These are phyloP conservation scores for Chaetorhynchus papuensis DNA, from an alignment of 2,113 vertebrate species.

Conservation along the genomic window DNA sequence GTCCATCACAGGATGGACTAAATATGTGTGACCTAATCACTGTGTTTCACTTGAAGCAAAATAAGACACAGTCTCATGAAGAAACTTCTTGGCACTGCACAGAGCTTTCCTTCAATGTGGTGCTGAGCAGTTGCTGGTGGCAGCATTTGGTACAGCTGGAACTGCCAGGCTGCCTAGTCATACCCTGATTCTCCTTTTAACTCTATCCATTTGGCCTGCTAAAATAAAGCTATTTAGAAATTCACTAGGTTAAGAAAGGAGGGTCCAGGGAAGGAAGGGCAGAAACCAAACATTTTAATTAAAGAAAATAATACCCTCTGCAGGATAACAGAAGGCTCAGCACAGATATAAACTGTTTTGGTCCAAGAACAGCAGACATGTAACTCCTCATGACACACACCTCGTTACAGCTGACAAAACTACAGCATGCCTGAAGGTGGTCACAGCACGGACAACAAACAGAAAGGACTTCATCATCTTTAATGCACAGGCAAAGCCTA, in stretches of 20 bases:
- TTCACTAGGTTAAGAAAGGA: background rate
- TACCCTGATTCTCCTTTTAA: background rate
- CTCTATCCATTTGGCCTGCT: background rate
- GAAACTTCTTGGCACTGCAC: background rate
- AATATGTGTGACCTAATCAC: background rate
- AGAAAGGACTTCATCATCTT: background rate
- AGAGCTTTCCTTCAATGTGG: background rate
- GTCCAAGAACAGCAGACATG: background rate
- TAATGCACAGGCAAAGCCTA: conserved; percentile 21
- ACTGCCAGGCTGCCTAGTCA: background rate
- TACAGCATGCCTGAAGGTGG: background rate
- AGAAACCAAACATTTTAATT: background rate
- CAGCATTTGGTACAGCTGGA: background rate
- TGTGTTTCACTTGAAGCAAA: background rate
- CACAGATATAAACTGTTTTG: background rate
- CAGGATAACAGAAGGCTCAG: background rate
- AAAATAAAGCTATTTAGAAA: background rate
- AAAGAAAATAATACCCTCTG: background rate
- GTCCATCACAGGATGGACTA: background rate
- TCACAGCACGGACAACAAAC: background rate
- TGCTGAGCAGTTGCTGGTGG: background rate
- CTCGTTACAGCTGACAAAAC: background rate
- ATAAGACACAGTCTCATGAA: background rate
- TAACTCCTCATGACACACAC: background rate
- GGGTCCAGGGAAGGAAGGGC: background rate